Base-by-base conservation (phyloP, 2,797 vertebrate species). In the Stomatorhinus walkeri region DNA sequence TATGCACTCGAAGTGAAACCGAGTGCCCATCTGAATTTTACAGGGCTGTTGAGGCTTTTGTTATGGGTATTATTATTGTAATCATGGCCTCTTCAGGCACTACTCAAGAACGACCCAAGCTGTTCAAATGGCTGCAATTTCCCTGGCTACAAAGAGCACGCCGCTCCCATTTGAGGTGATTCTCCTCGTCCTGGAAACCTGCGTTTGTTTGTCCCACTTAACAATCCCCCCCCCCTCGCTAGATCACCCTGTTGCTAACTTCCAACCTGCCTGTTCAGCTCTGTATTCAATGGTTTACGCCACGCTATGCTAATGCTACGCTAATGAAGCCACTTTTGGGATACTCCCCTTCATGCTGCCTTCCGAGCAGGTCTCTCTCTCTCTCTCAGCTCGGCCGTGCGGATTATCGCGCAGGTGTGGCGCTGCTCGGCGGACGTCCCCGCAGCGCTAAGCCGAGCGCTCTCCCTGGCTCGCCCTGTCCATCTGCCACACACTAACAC, bases 61-160 rank as follows among this genome's bases (percentile, higher is more conserved):
- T 85, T 51, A 28, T n/a, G 43, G n/a, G 48, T 24, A 85, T 85
- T 85, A 85, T 85, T 51, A 85, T 85, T 85, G 48, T 51, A 85
- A 85, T 85, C 48, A 51, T 51, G 83, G 83, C 83, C 43, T 85
- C 83, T 85, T 49, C 83, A 85, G 46, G 48, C 10, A 3, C 83
- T 85, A n/a, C 83, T 49, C 24, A 51, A 49, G 83, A 85, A 51
- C 46, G 43, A 22, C 46, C 83, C 43, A 85, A 85, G 83, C 83
- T 85, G 48, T 51, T 85, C 83, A 85, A 85, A 85, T 10, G 40
- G 46, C 46, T 51, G 22, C 22, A 85, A 85, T 85, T 85, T 85
- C 83, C 83, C 48, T 22, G 46, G 9, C n/a, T 85, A 24, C 83
- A 49, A 85, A 48, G 43, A 49, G 43, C 48, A 46, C 22, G 83